Conservation (phyloP, 2,797 vertebrate genomes). For the Coilia nasus region DNA sequence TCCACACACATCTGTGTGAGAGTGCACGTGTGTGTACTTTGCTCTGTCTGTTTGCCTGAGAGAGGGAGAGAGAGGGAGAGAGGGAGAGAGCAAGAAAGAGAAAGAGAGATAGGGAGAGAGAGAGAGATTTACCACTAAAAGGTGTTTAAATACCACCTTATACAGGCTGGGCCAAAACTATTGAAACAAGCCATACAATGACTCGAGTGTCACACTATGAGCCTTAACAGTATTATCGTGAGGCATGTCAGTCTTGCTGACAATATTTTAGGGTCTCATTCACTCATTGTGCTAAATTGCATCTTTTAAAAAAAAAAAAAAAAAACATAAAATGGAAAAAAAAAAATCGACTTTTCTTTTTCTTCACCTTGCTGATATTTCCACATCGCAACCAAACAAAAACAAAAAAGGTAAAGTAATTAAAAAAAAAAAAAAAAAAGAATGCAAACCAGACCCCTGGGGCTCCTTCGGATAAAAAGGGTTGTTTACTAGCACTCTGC, state of each 20-base stretch:
- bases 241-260: neutral
- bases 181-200: neutral
- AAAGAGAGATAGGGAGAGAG: neutral
- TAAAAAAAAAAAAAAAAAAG: slow-evolving; percentile 3
- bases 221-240: neutral
- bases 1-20: neutral
- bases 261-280: neutral
- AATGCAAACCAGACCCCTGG: slow-evolving; percentile 21
- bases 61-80: neutral
- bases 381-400: neutral
- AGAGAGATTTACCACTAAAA: neutral
- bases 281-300: neutral
- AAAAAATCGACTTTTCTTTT: slow-evolving; percentile 21
- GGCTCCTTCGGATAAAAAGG: neutral
- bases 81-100: neutral
- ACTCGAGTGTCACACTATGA: neutral
- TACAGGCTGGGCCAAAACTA: too few relatives aligned
- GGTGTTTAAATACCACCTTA: neutral
- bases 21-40: neutral
- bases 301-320: slow-evolving; percentile 6
- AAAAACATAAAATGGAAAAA: slow-evolving; percentile 4
- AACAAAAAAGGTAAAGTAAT: neutral
- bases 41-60: neutral
- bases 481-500: slow-evolving; percentile 29
- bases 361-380: neutral